Evolutionary conservation across 2,888 invertebrate genomes (phyloP), one percentile per base, ranked within the genome.

Genomic region (Eupelmus urozonus): DNA sequence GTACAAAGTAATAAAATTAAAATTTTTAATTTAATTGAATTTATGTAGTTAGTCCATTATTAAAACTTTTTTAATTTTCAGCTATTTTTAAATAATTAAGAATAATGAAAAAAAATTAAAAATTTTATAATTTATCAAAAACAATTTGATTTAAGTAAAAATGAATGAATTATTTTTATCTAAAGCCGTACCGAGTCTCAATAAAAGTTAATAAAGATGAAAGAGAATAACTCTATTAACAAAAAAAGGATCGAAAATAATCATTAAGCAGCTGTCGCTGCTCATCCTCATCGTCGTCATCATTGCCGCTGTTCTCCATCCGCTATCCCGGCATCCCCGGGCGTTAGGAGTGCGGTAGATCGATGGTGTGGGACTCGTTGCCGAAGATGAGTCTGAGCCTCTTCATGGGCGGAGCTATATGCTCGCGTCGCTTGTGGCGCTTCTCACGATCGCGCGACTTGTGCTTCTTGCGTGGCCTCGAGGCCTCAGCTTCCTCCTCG

Each of bases 301-400:
- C 51, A 34, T n/a, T 29, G 2, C 57, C 62, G 4, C 29, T 11
- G 25, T 16, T 51, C 23, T 45, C 40, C 59, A 27, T 55, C 49
- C 63, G 71, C 75, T 79, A 79, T 76, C 76, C 57, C 23, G 23
- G 25, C 34, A 34, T 76, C 76, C 18, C 71, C 65, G 75, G n/a
- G 18, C 78, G 88, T 89, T 90, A 90, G 91, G 93, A 93, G 91
- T 94, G 92, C 90, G 96, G 96, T 91, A 97, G 93, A 92, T 96
- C 95, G 88, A 96, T 96, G 88, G 96, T 96, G 88, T 94, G 95
- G 87, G 95, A 95, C 90, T 97, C 97, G 89, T 96, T 96, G 84
- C 97, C 96, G 87, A 97, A 95, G 86, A 96, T 96, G 87, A 97
- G 92, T 87, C 96, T 93, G 88, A 97, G 92, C 86, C 97, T 93